phyloP scores from a whole-genome alignment of 37 sponge, comb jelly and placozoan genomes.

The Hormiphora californensis region DNA sequence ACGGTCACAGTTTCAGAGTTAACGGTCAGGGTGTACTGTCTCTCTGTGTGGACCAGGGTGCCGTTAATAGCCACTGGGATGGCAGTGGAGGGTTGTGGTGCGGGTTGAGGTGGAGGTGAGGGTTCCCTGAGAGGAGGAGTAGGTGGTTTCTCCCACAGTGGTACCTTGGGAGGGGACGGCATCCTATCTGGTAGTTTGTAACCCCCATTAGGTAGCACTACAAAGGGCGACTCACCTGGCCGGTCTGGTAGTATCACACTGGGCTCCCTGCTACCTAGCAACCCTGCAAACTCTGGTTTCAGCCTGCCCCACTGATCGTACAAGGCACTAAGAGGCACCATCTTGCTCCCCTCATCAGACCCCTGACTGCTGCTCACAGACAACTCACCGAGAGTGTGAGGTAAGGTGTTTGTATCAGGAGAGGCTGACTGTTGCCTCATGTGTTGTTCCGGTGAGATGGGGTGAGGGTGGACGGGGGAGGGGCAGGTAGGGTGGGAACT shows the following conservation, averaged over 20 bases:
- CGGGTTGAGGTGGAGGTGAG: neutral
- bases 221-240: neutral
- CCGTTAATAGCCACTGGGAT: slow-evolving; percentile 8
- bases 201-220: neutral
- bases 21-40: neutral
- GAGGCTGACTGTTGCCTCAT: neutral
- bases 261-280: neutral
- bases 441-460: neutral
- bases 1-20: neutral
- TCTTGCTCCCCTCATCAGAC: neutral
- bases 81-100: neutral
- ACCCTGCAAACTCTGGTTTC: neutral
- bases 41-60: neutral
- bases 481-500: neutral
- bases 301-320: neutral
- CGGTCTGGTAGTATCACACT: neutral
- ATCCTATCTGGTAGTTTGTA: too few relatives aligned
- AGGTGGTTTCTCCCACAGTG: neutral
- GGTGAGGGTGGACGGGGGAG: slow-evolving; percentile 21
- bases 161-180: neutral
- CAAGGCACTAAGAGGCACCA: neutral
- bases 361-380: neutral
- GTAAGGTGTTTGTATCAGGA: neutral
- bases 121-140: neutral
- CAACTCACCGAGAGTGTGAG: neutral